Evolutionary conservation across 2,113 vertebrate species (phyloP), one percentile per base, ranked within the genome.

Genomic region (Bostrychus sinensis): DNA sequence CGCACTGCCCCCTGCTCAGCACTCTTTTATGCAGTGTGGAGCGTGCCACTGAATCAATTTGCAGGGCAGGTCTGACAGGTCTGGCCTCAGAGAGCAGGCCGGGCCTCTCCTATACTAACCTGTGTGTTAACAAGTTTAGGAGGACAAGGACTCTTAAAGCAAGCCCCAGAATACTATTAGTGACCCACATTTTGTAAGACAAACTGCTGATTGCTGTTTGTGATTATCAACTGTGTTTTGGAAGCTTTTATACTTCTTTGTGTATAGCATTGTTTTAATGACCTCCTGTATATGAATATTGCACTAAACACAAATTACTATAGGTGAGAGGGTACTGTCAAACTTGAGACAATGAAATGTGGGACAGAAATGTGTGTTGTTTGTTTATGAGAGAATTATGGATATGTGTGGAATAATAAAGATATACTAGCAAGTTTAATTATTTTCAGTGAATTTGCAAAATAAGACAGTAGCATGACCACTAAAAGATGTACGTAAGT

Each of bases 21-120:
- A 82, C 84, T 85, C 73, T 80, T 86, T 78, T 83, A 86, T 88
- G 88, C 83, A 76, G 82, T 30, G 65, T 22, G 89, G 85, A 89
- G 82, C 92, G 83, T 88, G 90, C 92, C 93, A 88, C 90, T 93
- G 93, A 91, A 94, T 92, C 80, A 91, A 88, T 91, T 89, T 89
- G 87, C 86, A 66, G 68, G 87, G 85, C 84, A 86, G 79, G n/a
- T 32, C 53, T 77, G 90, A 91, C 84, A 90, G 70, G 75, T 81
- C 85, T 84, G 88, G 78, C 73, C 82, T 78, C 64, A 50, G 75
- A 76, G 79, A 72, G 72, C 74, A 62, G 56, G 62, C 76, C 11
- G 62, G 3, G 30, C 39, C 51, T 32, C 66, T 75, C 66, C 73
- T 75, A 57, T 23, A 56, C 77, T 75, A 67, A 82, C 73, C 14